Conservation (phyloP, 1,140 invertebrate genomes). For the Thaumetopoea pityocampa region DNA sequence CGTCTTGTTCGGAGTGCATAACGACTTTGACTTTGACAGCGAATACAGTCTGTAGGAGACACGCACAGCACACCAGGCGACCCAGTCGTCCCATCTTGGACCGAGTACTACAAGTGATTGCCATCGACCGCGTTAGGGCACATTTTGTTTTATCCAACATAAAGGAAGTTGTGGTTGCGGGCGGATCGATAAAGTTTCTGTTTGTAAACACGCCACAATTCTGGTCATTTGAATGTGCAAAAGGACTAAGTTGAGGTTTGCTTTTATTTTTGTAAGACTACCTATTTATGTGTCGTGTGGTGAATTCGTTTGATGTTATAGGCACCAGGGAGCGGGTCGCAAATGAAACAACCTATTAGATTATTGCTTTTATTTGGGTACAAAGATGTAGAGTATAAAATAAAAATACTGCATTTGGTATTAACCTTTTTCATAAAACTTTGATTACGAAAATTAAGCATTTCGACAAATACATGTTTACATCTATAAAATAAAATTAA, state of each 20-base stretch:
- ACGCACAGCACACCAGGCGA: constrained; percentile 19
- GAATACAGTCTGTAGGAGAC: constrained; percentile 25
- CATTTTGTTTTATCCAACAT: constrained; percentile 10
- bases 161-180: constrained; percentile 39
- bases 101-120: background rate
- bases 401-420: constrained; percentile 75
- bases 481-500: constrained; percentile 70
- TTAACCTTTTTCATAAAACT: constrained; percentile 67
- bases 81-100: constrained; percentile 27
- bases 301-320: background rate
- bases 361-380: constrained; percentile 74
- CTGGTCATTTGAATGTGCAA: constrained; percentile 7
- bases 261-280: no score
- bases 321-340: background rate
- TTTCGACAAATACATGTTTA: constrained; percentile 68
- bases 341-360: constrained; percentile 38
- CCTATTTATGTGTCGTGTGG: constrained; percentile 6
- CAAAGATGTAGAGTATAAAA: constrained; percentile 75
- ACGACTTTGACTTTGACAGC: constrained; percentile 62
- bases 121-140: constrained; percentile 1
- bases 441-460: constrained; percentile 74
- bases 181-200: constrained; percentile 32
- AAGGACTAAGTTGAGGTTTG: no score
- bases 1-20: constrained; percentile 58
- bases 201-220: constrained; percentile 38